These are phyloP conservation scores for Plemyria rubiginata DNA, from an alignment of 2,888 invertebrate species.

Conservation along the genomic window DNA sequence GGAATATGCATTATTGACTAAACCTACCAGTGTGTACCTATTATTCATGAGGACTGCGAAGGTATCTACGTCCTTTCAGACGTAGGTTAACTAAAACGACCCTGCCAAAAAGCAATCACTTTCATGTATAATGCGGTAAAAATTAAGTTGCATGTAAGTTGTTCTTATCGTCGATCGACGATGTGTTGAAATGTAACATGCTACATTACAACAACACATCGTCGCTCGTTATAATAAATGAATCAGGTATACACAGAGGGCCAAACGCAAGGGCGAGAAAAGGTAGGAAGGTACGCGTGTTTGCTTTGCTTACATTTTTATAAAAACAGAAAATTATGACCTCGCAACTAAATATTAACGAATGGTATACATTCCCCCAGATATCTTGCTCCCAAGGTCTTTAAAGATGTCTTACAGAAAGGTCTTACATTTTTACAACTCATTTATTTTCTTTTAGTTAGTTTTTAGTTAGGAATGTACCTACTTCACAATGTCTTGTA, in stretches of 20 bases:
- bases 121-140: background rate
- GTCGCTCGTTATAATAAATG: background rate
- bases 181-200: too few species aligned
- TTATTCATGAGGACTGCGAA: too few species aligned
- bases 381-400: background rate
- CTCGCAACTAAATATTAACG: background rate
- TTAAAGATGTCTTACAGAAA: too few species aligned
- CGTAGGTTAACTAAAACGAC: constrained; percentile 4
- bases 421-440: too few species aligned
- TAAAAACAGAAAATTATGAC: background rate
- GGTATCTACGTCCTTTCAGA: background rate
- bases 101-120: constrained; percentile 21
- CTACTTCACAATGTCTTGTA: background rate
- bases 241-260: background rate
- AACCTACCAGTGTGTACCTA: background rate
- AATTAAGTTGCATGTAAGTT: background rate
- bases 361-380: background rate
- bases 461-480: too few species aligned
- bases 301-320: background rate
- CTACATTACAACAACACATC: background rate
- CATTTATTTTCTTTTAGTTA: too few species aligned
- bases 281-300: background rate
- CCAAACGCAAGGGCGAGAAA: background rate
- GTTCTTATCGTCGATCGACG: too few species aligned
- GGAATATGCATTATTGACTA: too few species aligned